Conservation (phyloP, 1,140 invertebrate species). For the Bilobella aurantiaca region DNA sequence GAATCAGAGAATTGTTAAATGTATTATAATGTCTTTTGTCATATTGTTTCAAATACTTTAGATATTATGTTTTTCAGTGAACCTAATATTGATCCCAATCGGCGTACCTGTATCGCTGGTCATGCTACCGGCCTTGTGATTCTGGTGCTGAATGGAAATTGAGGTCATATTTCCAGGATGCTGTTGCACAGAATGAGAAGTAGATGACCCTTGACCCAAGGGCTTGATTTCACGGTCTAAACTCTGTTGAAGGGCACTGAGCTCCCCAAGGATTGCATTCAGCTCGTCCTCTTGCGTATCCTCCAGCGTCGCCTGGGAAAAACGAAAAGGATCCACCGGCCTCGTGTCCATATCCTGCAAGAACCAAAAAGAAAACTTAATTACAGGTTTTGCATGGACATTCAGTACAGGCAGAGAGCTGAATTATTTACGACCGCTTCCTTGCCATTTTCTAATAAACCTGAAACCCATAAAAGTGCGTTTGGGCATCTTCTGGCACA, state of each 20-base stretch:
- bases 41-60: no score
- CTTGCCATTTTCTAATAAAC: not conserved
- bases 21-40: not conserved
- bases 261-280: slow-evolving; percentile 86
- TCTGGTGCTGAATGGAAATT: not conserved
- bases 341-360: slow-evolving; percentile 27
- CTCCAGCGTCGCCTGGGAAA: slow-evolving; percentile 29
- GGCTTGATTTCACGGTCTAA: slow-evolving; percentile 52
- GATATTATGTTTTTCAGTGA: no score
- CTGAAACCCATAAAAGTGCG: not conserved
- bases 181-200: not conserved
- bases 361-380: slow-evolving; percentile 11
- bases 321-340: slow-evolving; percentile 29
- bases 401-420: no score
- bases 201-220: not conserved
- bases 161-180: not conserved
- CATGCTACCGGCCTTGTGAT: not conserved
- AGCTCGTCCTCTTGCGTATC: slow-evolving; percentile 90
- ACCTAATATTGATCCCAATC: no score
- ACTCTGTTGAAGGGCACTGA: slow-evolving; percentile 71
- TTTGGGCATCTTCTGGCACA: no score
- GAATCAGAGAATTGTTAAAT: no score
- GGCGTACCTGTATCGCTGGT: not conserved
- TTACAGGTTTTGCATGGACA: not conserved
- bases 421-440: no score